Evolutionary conservation across 1,140 invertebrate species (phyloP).

Genomic region (Chymomyza costata): DNA sequence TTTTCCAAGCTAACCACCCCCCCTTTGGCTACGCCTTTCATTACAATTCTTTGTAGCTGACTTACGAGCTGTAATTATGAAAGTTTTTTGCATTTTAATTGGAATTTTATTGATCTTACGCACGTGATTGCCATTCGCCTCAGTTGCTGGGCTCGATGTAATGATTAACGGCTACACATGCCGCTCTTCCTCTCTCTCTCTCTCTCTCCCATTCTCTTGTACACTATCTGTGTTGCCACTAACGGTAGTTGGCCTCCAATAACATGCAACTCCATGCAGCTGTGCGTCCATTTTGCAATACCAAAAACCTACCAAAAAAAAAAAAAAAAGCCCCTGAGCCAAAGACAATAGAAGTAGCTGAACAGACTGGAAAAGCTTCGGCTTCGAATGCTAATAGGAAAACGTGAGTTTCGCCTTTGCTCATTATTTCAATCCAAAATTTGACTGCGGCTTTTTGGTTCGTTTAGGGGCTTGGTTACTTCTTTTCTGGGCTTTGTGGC

Average conservation of each 20-base stretch:
- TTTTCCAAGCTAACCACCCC: not conserved
- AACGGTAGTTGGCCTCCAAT: slow-evolving; percentile 41
- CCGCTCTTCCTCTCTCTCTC: too few species aligned
- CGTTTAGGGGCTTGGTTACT: not conserved
- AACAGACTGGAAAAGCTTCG: slow-evolving; percentile 22
- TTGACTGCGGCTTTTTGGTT: slow-evolving; percentile 31
- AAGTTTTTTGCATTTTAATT: slow-evolving; percentile 69
- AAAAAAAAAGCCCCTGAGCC: not conserved
- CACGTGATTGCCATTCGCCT: slow-evolving; percentile 51
- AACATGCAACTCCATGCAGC: slow-evolving; percentile 21
- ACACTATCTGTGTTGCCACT: too few species aligned
- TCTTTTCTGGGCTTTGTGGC: slow-evolving; percentile 2
- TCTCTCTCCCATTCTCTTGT: too few species aligned
- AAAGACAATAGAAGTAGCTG: slow-evolving; percentile 47
- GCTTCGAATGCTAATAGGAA: slow-evolving; percentile 59
- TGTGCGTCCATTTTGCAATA: slow-evolving; percentile 1
- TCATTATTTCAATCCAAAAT: slow-evolving; percentile 58
- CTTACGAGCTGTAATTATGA: slow-evolving; percentile 45
- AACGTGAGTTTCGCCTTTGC: slow-evolving; percentile 60
- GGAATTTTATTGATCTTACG: slow-evolving; percentile 72
- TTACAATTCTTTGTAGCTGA: not conserved
- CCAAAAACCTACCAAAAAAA: not conserved
- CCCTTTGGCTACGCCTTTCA: not conserved
- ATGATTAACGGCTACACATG: slow-evolving; percentile 39
- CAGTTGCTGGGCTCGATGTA: not conserved